A percentile compares a stretch with the other conserved stretches of the same genome.
Conservation (phyloP, 2,113 vertebrate species). For the Chaenocephalus aceratus region DNA sequence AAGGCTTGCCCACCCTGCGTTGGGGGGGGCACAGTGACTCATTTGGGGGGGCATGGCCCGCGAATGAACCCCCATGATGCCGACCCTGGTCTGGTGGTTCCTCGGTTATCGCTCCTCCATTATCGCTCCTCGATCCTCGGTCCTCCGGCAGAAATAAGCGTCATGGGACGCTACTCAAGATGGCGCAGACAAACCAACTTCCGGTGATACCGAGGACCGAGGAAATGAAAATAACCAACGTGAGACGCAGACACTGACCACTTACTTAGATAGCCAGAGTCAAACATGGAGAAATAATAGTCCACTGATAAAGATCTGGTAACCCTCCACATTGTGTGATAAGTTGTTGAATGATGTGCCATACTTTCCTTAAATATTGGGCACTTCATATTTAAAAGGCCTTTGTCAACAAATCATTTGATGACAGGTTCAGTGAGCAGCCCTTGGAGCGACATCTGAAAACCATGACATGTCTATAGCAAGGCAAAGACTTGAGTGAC, state of each 20-base stretch:
- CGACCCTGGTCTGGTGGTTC: too few relatives aligned
- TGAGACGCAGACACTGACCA: background rate
- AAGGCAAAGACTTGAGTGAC: slow-evolving; percentile 64
- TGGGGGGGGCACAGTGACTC: too few relatives aligned
- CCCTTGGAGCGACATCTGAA: slow-evolving; percentile 52
- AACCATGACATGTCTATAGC: slow-evolving; percentile 50
- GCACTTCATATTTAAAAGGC: slow-evolving; percentile 67
- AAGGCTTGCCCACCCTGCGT: too few relatives aligned
- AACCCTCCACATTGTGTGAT: slow-evolving; percentile 48
- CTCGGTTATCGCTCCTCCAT: too few relatives aligned
- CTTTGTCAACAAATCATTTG: slow-evolving; percentile 60
- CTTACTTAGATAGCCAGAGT: background rate
- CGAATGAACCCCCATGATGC: too few relatives aligned
- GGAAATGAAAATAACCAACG: too few relatives aligned
- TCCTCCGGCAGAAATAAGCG: too few relatives aligned
- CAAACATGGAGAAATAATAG: slow-evolving; percentile 27
- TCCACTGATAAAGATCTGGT: slow-evolving; percentile 51
- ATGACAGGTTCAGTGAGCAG: slow-evolving; percentile 65
- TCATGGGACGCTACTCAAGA: too few relatives aligned
- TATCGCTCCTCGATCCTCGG: too few relatives aligned
- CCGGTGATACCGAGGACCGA: too few relatives aligned
- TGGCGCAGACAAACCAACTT: too few relatives aligned
- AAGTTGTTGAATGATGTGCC: slow-evolving; percentile 65
- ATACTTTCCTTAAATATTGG: slow-evolving; percentile 58
- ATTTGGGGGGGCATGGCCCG: too few relatives aligned